Percentiles rank a stretch among this genome's conserved stretches.
Evolutionary conservation across 2,888 invertebrate genomes (phyloP).

Genomic region (Synergus umbraculus): DNA sequence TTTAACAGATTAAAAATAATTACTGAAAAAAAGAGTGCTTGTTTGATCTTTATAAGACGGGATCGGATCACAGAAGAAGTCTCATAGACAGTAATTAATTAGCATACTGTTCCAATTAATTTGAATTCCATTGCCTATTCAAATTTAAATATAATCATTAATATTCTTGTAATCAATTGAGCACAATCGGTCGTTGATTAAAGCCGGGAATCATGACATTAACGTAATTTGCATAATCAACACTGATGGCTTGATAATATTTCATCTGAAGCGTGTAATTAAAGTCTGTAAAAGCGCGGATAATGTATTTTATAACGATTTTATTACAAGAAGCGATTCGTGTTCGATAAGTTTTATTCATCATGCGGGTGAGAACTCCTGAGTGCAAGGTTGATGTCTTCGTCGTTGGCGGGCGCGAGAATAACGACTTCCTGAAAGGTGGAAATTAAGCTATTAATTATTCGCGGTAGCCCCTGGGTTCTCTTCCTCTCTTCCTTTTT

Average conservation of each 20-base stretch:
- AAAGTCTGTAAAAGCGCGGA: conserved; percentile 29
- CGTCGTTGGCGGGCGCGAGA: conserved; percentile 62
- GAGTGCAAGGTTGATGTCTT: conserved; percentile 56
- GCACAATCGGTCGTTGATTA: conserved; percentile 26
- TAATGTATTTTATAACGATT: conserved; percentile 39
- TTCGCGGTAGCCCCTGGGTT: conserved; percentile 51
- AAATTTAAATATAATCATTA: conserved; percentile 24
- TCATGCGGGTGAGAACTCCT: conserved; percentile 56
- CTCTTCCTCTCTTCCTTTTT: conserved; percentile 14
- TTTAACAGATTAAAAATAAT: too few species aligned
- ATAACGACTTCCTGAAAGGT: conserved; percentile 72
- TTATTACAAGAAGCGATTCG: conserved; percentile 38
- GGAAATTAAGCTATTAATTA: conserved; percentile 75
- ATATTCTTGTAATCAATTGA: conserved; percentile 33
- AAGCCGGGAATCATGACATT: conserved; percentile 26
- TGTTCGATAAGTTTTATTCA: conserved; percentile 45
- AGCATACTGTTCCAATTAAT: conserved; percentile 18
- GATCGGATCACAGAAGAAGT: background rate
- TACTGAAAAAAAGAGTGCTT: too few species aligned
- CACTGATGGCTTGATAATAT: conserved; percentile 38
- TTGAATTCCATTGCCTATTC: background rate
- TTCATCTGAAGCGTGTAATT: conserved; percentile 38
- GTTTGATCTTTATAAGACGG: background rate
- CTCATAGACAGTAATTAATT: background rate
- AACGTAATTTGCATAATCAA: conserved; percentile 38